These are phyloP conservation scores for Tetrax tetrax DNA, from an alignment of 2,113 vertebrate genomes.

Conservation along the genomic window DNA sequence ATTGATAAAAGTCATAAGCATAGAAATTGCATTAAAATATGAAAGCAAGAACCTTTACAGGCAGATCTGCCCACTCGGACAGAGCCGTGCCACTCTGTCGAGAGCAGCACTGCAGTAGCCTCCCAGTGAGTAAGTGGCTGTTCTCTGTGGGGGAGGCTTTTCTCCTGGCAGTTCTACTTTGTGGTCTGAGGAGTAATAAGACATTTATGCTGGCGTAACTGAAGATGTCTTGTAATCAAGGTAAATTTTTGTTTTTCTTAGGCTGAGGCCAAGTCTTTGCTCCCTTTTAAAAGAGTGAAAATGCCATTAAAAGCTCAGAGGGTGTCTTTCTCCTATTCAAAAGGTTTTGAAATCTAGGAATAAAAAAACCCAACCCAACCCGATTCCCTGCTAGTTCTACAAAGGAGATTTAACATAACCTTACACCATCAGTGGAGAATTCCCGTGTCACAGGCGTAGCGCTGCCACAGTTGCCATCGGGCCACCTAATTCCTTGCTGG, in stretches of 20 bases:
- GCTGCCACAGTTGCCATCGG: background rate
- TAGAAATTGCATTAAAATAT: background rate
- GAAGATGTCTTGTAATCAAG: background rate
- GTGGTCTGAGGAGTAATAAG: background rate
- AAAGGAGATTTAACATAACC: background rate
- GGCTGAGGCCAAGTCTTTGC: background rate
- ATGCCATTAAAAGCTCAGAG: background rate
- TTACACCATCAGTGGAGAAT: background rate
- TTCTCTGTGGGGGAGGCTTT: background rate
- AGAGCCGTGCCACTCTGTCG: fast-evolving
- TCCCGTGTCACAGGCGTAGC: fast-evolving
- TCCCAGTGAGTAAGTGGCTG: background rate
- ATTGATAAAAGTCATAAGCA: background rate
- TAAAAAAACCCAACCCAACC: background rate
- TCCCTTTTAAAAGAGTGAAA: background rate
- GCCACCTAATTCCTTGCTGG: background rate
- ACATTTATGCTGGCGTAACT: background rate
- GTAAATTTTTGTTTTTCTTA: background rate
- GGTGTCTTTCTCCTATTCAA: background rate
- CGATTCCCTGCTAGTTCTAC: background rate
- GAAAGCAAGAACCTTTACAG: background rate
- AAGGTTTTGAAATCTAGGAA: background rate
- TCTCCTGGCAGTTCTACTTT: background rate
- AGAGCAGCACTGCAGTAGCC: background rate
- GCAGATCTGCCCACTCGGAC: fast-evolving